Evolutionary conservation across 2,888 invertebrate genomes (phyloP).

Genomic region (Phortica okadai): DNA sequence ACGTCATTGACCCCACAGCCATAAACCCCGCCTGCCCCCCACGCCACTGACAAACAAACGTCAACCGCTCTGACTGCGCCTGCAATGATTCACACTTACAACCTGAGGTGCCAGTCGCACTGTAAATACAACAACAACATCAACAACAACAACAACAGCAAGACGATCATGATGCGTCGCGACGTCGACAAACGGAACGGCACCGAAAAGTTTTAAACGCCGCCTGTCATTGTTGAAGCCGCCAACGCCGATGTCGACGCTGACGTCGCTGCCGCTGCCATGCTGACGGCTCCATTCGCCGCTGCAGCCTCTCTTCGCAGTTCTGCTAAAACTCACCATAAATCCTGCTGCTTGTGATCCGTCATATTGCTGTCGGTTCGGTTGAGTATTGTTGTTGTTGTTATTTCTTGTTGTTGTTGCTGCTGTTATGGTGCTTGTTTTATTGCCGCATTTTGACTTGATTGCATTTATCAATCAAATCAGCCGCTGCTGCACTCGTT

Average conservation of each 20-base stretch:
- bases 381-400: not conserved
- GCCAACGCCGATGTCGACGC: not conserved
- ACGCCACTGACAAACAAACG: not conserved
- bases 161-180: not conserved
- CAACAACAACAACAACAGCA: conserved; percentile 3
- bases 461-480: conserved; percentile 31
- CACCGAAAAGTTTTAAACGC: conserved; percentile 7
- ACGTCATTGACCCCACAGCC: conserved; percentile 29
- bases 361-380: conserved; percentile 28
- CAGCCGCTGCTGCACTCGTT: conserved; percentile 18
- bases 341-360: not conserved
- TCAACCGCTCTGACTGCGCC: not conserved
- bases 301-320: not conserved
- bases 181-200: not conserved
- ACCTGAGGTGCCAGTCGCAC: not conserved
- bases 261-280: not conserved
- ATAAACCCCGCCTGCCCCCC: not conserved
- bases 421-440: conserved; percentile 3
- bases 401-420: not conserved
- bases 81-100: conserved; percentile 15
- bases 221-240: conserved; percentile 3
- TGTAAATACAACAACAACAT: not conserved
- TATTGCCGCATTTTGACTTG: conserved; percentile 21
- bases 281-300: not conserved
- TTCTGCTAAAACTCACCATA: not conserved